A percentile compares a stretch with the other conserved stretches of the same genome.
phyloP scores from a whole-genome alignment of 1,140 invertebrate genomes.

The Procambarus virginalis region DNA sequence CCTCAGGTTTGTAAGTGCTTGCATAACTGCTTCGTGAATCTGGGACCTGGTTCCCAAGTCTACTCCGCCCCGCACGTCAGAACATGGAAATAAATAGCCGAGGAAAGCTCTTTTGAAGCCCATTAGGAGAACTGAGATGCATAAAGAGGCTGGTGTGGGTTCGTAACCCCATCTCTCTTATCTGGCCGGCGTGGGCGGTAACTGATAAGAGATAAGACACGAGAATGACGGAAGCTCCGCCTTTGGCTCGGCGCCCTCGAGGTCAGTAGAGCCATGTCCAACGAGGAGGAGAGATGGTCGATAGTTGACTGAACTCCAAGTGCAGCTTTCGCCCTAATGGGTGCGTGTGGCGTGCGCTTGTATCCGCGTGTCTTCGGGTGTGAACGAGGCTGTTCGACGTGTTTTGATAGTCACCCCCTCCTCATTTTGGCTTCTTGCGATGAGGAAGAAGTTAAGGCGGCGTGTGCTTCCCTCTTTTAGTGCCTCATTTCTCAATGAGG shows the following conservation, averaged over 20 bases:
- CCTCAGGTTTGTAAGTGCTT: too few relatives aligned
- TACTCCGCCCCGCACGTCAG: not conserved
- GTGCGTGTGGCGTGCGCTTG: not conserved
- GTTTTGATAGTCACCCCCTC: not conserved
- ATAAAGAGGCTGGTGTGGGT: not conserved
- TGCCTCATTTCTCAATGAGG: too few relatives aligned
- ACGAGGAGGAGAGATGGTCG: not conserved
- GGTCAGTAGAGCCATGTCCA: too few relatives aligned
- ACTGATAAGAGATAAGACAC: not conserved
- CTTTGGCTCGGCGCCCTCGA: not conserved
- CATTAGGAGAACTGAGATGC: not conserved
- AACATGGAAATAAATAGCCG: not conserved
- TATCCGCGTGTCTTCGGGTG: not conserved
- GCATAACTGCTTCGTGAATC: too few relatives aligned
- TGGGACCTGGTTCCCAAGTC: too few relatives aligned
- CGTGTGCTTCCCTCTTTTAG: not conserved
- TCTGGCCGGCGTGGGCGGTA: not conserved
- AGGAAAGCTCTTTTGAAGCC: not conserved
- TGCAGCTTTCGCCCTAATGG: not conserved
- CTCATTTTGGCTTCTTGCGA: not conserved
- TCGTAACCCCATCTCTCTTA: not conserved
- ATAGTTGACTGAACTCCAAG: not conserved
- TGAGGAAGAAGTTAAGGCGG: not conserved
- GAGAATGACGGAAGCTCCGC: conserved; percentile 1
- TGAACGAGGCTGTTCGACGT: not conserved